Evolutionary conservation across 2,888 invertebrate species (phyloP), one percentile per base, ranked within the genome.

Genomic region (Torymus tubicola): DNA sequence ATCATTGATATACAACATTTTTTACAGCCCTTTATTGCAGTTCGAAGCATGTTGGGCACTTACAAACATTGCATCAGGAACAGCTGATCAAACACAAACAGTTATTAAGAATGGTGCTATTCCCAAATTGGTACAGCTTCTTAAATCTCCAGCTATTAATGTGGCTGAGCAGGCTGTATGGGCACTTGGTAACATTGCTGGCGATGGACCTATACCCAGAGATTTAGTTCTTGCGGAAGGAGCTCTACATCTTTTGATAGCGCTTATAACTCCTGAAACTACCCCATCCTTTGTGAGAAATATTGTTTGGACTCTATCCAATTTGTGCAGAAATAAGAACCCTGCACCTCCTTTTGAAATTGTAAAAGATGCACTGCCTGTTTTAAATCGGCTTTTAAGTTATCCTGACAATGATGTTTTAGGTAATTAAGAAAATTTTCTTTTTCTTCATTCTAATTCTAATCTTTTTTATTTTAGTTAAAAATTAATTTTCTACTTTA

Each of bases 31-130:
- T 0, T 92, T 94, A 70, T 91, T 97, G 0, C 97, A 99, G 90
- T 99, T 99, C 91, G 99, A 99, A 91, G 96, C 98, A 0, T 96
- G 98, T 0, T 99, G 99, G 99, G 98, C 98, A 0, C 91, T 99
- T 77, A 99, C 99, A 42, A 99, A 99, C 89, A 96, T 99, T 74
- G 99, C 99, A 0, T 98, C 98, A 0, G 99, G 99, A 11, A 96
- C 96, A 0, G 94, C 96, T 0, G 95, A 95, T 0, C 98, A 99
- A 90, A 99, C 99, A 0, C 93, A 95, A 85, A 94, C 95, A 18
- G 98, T 99, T 0, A 95, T 99, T 0, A 92, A 95, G 89, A 94
- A 95, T 57, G 96, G 96, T n/a, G 98, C 97, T 0, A 93, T 99
- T 24, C 96, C 96, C 0, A 94, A 95, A 80, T 93, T 99, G 72